Conservation (phyloP, 2,888 invertebrate species). For the Ischnura elegans region DNA sequence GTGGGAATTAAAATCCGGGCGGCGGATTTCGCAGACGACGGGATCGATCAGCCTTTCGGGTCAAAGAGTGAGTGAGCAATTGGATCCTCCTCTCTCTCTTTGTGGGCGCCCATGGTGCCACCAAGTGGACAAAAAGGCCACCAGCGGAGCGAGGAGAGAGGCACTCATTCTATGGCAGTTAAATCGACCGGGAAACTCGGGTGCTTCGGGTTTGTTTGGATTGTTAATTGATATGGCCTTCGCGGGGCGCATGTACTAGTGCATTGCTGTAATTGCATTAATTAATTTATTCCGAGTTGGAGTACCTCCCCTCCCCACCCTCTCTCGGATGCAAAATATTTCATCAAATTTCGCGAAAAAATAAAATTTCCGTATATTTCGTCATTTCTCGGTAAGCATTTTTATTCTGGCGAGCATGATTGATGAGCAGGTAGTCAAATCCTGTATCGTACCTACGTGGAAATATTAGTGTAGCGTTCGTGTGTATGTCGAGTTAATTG, state of each 20-base stretch:
- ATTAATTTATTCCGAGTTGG: not conserved
- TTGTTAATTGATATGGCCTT: slow-evolving; percentile 14
- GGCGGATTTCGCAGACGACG: not conserved
- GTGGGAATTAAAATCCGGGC: not conserved
- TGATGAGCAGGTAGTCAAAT: too few relatives aligned
- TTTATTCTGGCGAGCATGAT: too few relatives aligned
- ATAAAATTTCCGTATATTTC: too few relatives aligned
- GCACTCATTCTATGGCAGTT: not conserved
- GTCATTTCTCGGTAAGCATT: too few relatives aligned
- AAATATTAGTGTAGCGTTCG: too few relatives aligned
- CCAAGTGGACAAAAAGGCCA: not conserved
- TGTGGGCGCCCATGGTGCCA: not conserved
- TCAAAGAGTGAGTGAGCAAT: not conserved
- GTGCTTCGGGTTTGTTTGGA: not conserved
- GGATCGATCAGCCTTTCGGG: not conserved
- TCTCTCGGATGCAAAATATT: not conserved
- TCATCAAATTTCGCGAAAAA: not conserved
- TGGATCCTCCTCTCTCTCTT: too few relatives aligned
- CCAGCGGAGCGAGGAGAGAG: not conserved
- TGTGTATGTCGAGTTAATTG: too few relatives aligned
- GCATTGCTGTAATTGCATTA: not conserved
- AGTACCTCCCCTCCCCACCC: too few relatives aligned
- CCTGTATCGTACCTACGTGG: too few relatives aligned
- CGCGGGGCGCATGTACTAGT: not conserved
- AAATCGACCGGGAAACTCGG: not conserved